phyloP scores from a whole-genome alignment of 2,113 vertebrate genomes.

The Gopherus evgoodei region DNA sequence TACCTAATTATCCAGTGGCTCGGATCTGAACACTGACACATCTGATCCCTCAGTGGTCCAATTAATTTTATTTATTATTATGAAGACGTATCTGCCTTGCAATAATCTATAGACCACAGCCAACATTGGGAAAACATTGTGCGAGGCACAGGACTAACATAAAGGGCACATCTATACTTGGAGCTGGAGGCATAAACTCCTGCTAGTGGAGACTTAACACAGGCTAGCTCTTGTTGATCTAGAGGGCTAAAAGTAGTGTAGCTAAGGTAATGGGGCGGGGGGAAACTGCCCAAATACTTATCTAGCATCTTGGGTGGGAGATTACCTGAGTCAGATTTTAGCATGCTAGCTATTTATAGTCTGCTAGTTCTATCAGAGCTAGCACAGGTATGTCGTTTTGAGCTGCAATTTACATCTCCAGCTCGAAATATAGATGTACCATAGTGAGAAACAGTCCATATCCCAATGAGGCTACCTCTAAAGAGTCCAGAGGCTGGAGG shows the following conservation, averaged over 20 bases:
- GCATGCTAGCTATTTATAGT: background rate
- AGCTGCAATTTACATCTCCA: background rate
- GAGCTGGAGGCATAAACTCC: background rate
- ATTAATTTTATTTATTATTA: background rate
- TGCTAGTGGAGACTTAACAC: too few species aligned
- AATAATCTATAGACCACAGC: background rate
- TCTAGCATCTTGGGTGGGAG: background rate
- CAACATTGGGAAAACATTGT: background rate
- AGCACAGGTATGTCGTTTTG: too few species aligned
- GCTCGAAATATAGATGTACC: background rate
- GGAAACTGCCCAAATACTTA: background rate
- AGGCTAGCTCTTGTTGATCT: background rate
- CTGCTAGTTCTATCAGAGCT: background rate
- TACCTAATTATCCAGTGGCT: background rate
- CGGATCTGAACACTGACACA: background rate
- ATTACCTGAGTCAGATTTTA: background rate
- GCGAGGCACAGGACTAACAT: background rate
- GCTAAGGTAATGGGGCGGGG: background rate
- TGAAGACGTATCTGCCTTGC: background rate
- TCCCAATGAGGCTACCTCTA: background rate
- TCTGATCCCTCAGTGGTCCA: background rate
- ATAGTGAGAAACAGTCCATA: conserved; percentile 1
- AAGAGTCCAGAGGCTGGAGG: background rate
- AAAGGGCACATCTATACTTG: background rate
- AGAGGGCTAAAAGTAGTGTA: background rate